Conservation (phyloP, 1,140 invertebrate species). For the Brachionus sp. region DNA sequence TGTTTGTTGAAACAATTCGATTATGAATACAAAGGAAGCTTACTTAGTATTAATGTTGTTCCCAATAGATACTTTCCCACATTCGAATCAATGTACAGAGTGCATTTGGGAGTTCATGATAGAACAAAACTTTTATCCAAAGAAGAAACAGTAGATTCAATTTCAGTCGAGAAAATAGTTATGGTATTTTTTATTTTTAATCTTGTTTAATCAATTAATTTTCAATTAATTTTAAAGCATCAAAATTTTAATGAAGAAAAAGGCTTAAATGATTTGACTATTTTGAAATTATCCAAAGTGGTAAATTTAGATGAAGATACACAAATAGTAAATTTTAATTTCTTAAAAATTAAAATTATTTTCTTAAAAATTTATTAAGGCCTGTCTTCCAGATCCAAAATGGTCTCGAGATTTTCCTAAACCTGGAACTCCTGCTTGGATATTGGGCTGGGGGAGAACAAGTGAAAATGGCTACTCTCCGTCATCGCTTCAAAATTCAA, state of each 20-base stretch:
- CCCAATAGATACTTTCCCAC: constrained; percentile 30
- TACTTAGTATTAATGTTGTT: not conserved
- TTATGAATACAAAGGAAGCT: not conserved
- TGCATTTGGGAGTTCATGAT: constrained; percentile 35
- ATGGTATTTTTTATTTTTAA: not conserved
- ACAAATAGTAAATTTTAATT: not conserved
- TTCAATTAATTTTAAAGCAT: not conserved
- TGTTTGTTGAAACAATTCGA: constrained; percentile 38
- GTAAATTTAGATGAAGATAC: constrained; percentile 1
- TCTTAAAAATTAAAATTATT: not conserved
- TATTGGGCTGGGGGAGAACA: constrained; percentile 6
- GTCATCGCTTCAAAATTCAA: not conserved
- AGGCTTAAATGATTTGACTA: constrained; percentile 32
- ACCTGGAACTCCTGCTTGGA: not conserved
- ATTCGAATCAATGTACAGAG: not conserved
- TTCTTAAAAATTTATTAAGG: not conserved
- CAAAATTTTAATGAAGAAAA: not conserved
- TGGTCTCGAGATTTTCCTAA: constrained; percentile 6
- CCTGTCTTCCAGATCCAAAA: not conserved
- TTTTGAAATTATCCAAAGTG: constrained; percentile 16
- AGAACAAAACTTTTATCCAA: not conserved
- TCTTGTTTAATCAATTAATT: not conserved
- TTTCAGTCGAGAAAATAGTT: not conserved
- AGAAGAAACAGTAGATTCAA: not conserved
- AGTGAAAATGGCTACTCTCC: not conserved